Evolutionary conservation across 2,113 vertebrate genomes (phyloP).

Genomic region (Oncorhynchus nerka): DNA sequence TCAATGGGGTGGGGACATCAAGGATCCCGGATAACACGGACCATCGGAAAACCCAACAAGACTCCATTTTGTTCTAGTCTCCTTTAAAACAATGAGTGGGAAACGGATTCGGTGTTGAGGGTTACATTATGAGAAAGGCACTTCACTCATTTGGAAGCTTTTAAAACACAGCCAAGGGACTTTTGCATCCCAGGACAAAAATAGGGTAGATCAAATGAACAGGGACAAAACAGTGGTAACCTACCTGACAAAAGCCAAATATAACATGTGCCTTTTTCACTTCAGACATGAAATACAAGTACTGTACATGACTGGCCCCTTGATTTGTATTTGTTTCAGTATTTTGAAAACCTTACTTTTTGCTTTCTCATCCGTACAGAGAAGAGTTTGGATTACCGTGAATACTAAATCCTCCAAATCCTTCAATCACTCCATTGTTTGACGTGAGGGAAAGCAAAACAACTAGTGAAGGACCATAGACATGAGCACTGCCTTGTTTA

Average conservation of each 20-base stretch:
- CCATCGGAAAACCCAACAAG: background rate
- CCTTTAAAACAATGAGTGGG: conserved; percentile 36
- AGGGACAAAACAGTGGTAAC: no score
- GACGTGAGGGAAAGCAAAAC: background rate
- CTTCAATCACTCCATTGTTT: background rate
- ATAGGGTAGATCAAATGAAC: conserved; percentile 3
- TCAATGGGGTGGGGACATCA: no score
- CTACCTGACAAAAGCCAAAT: no score
- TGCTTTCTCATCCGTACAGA: background rate
- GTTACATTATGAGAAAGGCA: background rate
- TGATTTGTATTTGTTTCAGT: background rate
- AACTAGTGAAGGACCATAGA: background rate
- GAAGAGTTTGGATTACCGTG: background rate
- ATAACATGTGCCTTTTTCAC: no score
- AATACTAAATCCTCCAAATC: background rate
- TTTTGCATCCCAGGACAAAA: conserved; percentile 1
- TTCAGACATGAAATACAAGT: no score
- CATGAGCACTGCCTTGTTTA: background rate
- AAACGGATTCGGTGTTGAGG: conserved; percentile 11
- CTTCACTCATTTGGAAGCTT: background rate
- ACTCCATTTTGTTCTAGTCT: conserved; percentile 27
- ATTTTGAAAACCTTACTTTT: background rate
- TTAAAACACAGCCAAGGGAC: conserved; percentile 8
- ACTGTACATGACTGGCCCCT: conserved; percentile 21
- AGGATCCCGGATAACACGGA: no score